These are phyloP conservation scores for Brenthis hecate DNA, from an alignment of 2,888 invertebrate genomes.

Conservation along the genomic window DNA sequence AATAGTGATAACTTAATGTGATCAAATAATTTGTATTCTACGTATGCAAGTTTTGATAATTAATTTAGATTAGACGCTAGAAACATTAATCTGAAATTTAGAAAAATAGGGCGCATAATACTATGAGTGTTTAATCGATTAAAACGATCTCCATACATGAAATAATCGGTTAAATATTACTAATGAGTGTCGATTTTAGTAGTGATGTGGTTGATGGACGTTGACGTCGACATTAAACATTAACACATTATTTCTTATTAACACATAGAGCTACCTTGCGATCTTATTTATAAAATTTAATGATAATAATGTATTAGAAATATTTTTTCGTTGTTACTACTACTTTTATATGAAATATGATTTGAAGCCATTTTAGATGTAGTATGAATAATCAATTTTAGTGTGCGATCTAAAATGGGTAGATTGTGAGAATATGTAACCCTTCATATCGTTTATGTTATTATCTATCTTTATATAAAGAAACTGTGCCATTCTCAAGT, in stretches of 20 bases:
- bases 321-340: neutral
- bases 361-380: neutral
- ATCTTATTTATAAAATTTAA: too few species aligned
- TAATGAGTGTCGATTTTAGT: too few species aligned
- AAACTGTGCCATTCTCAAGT: slow-evolving; percentile 13
- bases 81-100: neutral
- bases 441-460: neutral
- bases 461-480: slow-evolving; percentile 1
- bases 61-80: slow-evolving; percentile 6
- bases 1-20: slow-evolving; percentile 19
- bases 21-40: slow-evolving; percentile 9
- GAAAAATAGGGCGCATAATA: slow-evolving; percentile 7
- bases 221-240: too few species aligned
- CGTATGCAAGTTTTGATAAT: slow-evolving; percentile 10
- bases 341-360: neutral
- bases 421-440: neutral
- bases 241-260: too few species aligned
- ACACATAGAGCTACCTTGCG: too few species aligned
- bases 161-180: too few species aligned
- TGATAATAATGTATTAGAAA: neutral
- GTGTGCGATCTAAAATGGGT: neutral
- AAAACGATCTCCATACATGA: neutral
- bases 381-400: neutral
- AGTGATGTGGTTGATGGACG: too few species aligned
- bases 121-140: neutral